Percentiles rank a stretch among this genome's conserved stretches.
These are phyloP conservation scores for Hylaeus anthracinus DNA, from an alignment of 1,140 invertebrate genomes.

Conservation along the genomic window DNA sequence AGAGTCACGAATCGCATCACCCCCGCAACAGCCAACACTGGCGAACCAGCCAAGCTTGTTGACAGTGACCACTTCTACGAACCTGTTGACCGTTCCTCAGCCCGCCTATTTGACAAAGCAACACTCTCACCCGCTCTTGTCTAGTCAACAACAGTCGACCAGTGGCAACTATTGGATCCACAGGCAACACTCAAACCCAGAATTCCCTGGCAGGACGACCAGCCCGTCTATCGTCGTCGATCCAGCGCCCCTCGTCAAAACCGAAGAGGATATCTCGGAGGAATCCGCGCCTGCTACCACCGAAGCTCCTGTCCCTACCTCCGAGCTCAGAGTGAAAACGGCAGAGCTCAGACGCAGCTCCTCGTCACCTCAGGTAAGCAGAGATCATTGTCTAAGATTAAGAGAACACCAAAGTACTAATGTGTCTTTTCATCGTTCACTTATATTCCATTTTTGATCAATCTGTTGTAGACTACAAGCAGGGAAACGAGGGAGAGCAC, in stretches of 20 bases:
- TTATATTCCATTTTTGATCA: neutral
- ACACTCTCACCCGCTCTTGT: conserved; percentile 84
- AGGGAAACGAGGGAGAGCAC: conserved; percentile 57
- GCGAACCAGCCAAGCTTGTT: conserved; percentile 55
- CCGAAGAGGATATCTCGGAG: conserved; percentile 57
- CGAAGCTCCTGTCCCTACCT: neutral
- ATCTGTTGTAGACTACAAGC: conserved; percentile 50
- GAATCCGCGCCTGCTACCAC: conserved; percentile 41
- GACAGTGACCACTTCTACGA: conserved; percentile 76
- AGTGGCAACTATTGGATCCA: conserved; percentile 73
- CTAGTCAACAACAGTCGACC: conserved; percentile 78
- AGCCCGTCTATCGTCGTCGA: conserved; percentile 68
- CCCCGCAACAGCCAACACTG: conserved; percentile 49
- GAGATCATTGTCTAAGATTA: neutral
- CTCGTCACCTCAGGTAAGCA: conserved; percentile 82
- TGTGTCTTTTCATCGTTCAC: too few relatives aligned
- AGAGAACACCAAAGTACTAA: too few relatives aligned
- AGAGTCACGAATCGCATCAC: conserved; percentile 54
- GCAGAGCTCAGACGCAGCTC: conserved; percentile 79
- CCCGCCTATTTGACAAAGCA: conserved; percentile 84
- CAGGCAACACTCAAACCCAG: conserved; percentile 81
- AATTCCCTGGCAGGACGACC: conserved; percentile 72
- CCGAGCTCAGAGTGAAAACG: conserved; percentile 64
- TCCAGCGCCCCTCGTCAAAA: conserved; percentile 69
- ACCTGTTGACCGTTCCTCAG: conserved; percentile 83